A percentile compares a stretch with the other conserved stretches of the same genome.
Conservation (phyloP, 2,113 vertebrate species). For the Hyperopisus bebe region DNA sequence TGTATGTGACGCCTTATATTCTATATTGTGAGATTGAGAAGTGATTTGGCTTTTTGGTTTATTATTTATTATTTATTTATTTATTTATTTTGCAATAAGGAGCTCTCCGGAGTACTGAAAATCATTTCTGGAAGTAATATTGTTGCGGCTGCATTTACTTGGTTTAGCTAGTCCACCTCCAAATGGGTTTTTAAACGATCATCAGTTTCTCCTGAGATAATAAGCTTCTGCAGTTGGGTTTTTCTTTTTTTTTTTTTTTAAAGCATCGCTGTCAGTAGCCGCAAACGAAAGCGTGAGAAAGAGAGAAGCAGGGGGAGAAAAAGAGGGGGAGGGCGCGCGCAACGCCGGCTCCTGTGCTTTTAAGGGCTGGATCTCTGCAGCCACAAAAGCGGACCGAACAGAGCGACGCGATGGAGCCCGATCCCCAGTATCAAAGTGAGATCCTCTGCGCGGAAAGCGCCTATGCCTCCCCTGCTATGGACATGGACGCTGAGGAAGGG, state of each 20-base stretch:
- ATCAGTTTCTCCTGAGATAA: background rate
- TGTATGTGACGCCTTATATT: background rate
- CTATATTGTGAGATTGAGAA: background rate
- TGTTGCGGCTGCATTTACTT: background rate
- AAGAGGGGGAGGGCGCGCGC: background rate
- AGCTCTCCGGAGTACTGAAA: conserved; percentile 42
- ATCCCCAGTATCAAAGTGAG: conserved; percentile 51
- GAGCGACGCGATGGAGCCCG: conserved; percentile 48
- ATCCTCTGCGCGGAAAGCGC: conserved; percentile 47
- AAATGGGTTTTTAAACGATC: background rate
- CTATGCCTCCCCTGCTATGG: conserved; percentile 41
- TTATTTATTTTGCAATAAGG: background rate
- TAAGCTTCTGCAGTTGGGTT: background rate
- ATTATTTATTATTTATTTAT: background rate
- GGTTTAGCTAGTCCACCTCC: background rate
- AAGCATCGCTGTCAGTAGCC: background rate
- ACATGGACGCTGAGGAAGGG: conserved; percentile 38
- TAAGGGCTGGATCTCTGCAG: conserved; percentile 9
- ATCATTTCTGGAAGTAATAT: background rate
- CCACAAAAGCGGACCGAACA: background rate
- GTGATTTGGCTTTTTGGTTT: background rate
- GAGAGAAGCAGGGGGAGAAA: background rate
- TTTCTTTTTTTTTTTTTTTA: background rate
- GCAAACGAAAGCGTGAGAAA: background rate
- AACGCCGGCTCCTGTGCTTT: background rate